phyloP scores from a whole-genome alignment of 2,113 vertebrate species.

The Eulacestoma nigropectus region DNA sequence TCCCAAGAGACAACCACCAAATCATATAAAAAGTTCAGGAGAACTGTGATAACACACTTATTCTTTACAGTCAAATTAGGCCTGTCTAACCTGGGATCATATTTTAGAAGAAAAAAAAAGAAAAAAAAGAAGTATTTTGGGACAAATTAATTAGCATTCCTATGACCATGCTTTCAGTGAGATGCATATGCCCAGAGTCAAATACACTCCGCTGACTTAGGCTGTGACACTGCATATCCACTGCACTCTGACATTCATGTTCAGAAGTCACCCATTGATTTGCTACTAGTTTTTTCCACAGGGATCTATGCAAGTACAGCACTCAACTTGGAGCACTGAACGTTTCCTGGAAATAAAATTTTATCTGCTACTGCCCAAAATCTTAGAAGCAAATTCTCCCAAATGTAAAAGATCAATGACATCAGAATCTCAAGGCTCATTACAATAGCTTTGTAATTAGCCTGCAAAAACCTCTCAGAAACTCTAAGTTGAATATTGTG shows the following conservation, averaged over 20 bases:
- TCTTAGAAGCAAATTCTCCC: not conserved
- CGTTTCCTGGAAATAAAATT: not conserved
- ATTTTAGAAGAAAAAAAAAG: not conserved
- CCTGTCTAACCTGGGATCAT: not conserved
- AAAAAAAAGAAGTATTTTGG: not conserved
- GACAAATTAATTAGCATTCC: not conserved
- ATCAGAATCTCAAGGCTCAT: slow-evolving; percentile 21
- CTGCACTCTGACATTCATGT: not conserved
- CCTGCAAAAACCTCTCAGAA: slow-evolving; percentile 31
- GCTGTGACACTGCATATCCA: not conserved
- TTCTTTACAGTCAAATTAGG: not conserved
- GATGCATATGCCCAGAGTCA: not conserved
- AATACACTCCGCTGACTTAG: not conserved
- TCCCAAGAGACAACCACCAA: not conserved
- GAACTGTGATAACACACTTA: not conserved
- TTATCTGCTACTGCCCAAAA: not conserved
- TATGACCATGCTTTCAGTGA: not conserved
- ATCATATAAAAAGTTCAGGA: not conserved
- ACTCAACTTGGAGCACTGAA: not conserved
- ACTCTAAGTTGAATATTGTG: slow-evolving; percentile 11
- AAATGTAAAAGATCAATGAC: slow-evolving; percentile 8
- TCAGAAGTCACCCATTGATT: not conserved
- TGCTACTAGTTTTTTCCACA: not conserved
- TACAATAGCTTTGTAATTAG: slow-evolving; percentile 49
- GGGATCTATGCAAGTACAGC: not conserved